Evolutionary conservation across 2,888 invertebrate genomes (phyloP), one percentile per base, ranked within the genome.

Genomic region (Chrysomela aeneicollis): DNA sequence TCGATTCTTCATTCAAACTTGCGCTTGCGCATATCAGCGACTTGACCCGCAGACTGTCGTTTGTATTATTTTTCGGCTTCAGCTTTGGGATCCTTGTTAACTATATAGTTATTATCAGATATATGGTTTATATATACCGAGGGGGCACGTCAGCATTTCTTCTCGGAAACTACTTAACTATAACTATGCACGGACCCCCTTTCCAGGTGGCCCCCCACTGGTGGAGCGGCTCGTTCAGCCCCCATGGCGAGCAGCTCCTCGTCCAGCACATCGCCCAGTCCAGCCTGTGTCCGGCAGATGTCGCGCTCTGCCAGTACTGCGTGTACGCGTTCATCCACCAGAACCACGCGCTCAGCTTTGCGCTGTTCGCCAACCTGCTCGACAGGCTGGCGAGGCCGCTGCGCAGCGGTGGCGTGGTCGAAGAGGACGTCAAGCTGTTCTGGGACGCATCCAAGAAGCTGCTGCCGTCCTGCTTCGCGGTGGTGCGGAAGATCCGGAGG

Each of bases 191-290:
- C 21, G 9, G 12, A 8, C 18, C 77, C 15, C 32, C 52, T 59
- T 66, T 58, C 71, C 73, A 89, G 89, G 87, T 89, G 70, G 87
- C 89, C 1, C 88, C 88, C 2, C 91, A 88, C 79, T 90, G 91
- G 78, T 97, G 97, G 97, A 88, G 88, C 70, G 97, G 95, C 1
- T 90, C 90, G 77, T 93, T 95, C 84, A 90, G 92, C 68, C 87
- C 86, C 0, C 90, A 92, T 52, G 97, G 95, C 0, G 91, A 92
- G 76, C 91, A 92, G 0, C 89, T 98, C 46, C 86, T 98, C 6
- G 91, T 94, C 10, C 98, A 98, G 80, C 97, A 98, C 84, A 90
- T 92, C 50, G 94, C 96, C 5, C 98, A 98, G 82, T 95, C 97
- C 72, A 97, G 97, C 19, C 85, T 98, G 18, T 86, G 89, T 0